A percentile compares a stretch with the other conserved stretches of the same genome.
phyloP scores from a whole-genome alignment of 1,140 invertebrate genomes.

The Polypedilum pembai region DNA sequence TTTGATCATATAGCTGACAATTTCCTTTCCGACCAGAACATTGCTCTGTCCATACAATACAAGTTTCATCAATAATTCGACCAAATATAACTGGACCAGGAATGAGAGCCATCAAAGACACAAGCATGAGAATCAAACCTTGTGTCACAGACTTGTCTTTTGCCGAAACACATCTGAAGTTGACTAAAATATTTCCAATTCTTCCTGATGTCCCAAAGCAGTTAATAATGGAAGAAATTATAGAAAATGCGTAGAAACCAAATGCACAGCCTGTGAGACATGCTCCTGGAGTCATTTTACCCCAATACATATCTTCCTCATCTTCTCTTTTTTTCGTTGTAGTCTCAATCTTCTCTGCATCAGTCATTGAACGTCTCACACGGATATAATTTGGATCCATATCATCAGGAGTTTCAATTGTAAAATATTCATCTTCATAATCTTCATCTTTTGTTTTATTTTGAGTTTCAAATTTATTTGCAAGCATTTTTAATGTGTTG shows the following conservation, averaged over 20 bases:
- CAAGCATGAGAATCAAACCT: conserved; percentile 52
- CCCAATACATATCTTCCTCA: conserved; percentile 31
- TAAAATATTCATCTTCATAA: not conserved
- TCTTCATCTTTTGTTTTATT: not conserved
- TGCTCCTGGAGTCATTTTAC: conserved; percentile 45
- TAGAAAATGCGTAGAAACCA: conserved; percentile 44
- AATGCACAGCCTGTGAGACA: conserved; percentile 48
- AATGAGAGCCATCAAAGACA: conserved; percentile 58
- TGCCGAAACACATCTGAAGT: conserved; percentile 51
- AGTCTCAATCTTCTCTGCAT: conserved; percentile 33
- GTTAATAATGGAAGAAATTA: conserved; percentile 48
- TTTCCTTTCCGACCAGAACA: conserved; percentile 54
- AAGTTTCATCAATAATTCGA: conserved; percentile 55
- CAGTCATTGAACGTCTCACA: not conserved
- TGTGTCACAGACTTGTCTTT: conserved; percentile 59
- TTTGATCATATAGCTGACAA: conserved; percentile 56
- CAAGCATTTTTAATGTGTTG: not conserved
- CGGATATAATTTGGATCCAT: not conserved
- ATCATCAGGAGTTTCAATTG: not conserved
- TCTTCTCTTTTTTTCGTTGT: conserved; percentile 29
- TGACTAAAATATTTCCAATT: conserved; percentile 55
- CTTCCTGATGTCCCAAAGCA: conserved; percentile 51
- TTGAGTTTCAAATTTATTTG: not conserved
- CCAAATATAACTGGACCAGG: conserved; percentile 61
- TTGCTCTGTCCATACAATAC: conserved; percentile 55